phyloP scores from a whole-genome alignment of 2,113 vertebrate species.

The Pimephales promelas region DNA sequence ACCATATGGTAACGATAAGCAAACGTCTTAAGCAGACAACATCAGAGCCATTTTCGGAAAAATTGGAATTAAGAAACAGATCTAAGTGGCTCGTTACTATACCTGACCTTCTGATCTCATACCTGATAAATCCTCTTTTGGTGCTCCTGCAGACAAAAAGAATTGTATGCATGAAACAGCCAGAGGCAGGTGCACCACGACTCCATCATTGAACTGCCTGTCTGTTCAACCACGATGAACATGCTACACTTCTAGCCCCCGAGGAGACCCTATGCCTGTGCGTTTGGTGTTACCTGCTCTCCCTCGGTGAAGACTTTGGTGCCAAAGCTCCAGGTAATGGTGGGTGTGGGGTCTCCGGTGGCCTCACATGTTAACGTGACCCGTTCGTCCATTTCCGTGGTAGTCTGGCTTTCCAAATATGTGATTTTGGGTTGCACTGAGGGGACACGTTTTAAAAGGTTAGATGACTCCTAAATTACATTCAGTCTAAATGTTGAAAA shows the following conservation, averaged over 20 bases:
- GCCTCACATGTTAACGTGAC: slow-evolving; percentile 95
- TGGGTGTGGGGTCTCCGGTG: slow-evolving; percentile 92
- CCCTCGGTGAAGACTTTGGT: slow-evolving; percentile 86
- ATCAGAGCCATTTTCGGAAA: slow-evolving; percentile 15
- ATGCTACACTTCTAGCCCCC: slow-evolving; percentile 8
- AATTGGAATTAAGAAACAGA: slow-evolving; percentile 41
- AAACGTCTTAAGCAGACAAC: slow-evolving; percentile 32
- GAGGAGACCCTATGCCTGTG: not conserved
- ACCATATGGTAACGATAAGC: slow-evolving; percentile 59
- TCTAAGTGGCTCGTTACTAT: slow-evolving; percentile 58
- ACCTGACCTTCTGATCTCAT: slow-evolving; percentile 77
- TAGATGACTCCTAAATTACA: not conserved
- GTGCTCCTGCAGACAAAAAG: slow-evolving; percentile 80
- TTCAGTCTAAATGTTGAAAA: not conserved
- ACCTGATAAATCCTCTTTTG: slow-evolving; percentile 85
- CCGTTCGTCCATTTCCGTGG: slow-evolving; percentile 92
- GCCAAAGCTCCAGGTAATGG: slow-evolving; percentile 91
- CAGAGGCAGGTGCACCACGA: slow-evolving; percentile 31
- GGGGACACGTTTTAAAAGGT: slow-evolving; percentile 32
- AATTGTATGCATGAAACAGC: slow-evolving; percentile 68
- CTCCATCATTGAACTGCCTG: slow-evolving; percentile 17
- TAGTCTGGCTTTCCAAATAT: slow-evolving; percentile 90
- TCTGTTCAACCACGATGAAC: slow-evolving; percentile 19
- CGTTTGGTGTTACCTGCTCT: slow-evolving; percentile 85
- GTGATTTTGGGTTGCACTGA: slow-evolving; percentile 97